Base-by-base conservation (phyloP, 1,140 invertebrate genomes). In the Araneus ventricosus region DNA sequence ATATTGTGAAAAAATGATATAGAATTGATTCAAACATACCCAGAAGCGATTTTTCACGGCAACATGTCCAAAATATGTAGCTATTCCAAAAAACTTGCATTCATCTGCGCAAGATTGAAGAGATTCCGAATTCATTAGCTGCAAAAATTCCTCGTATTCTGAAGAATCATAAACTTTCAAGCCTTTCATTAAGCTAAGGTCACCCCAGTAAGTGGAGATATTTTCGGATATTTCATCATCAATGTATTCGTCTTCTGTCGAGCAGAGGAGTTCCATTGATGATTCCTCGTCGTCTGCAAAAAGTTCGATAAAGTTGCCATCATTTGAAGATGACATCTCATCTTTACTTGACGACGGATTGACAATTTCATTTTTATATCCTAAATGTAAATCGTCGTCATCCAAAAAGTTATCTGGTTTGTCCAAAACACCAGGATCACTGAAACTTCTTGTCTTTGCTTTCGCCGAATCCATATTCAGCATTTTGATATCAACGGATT, bases 11-110 rank as follows among this genome's bases (percentile, higher is more conserved):
- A 2, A 84, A 84, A 84, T 27, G 7, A 0, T 24, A 41, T 2
- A 84, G 10, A 52, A 34, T 2, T 17, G 4, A 14, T 30, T 85
- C 24, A 94, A 24, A 27, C 59, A 24, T 94, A 95, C 95, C 94
- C 95, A 94, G 93, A 95, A 95, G 7, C 94, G 94, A 94, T 95
- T 95, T 90, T 95, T 94, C 8, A 94, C 90, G 1, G 94, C 94
- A 8, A 95, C 95, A 45, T 94, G 93, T 34, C 95, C 95, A 39
- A 93, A 94, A 24, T 94, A 93, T 22, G 94, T 86, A 14, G 94
- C 94, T 6, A 94, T 61, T 5, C 95, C 95, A 80, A 94, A 94
- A 3, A 94, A 94, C 45, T 93, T 52, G 89, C 90, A 85, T 59
- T 90, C 39, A 70, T 70, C 70, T 63, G 79, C 45, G n/a, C 30